Percentiles rank a stretch among this genome's conserved stretches.
These are phyloP conservation scores for Tanytarsus gracilentus DNA, from an alignment of 2,888 invertebrate species.

Conservation along the genomic window DNA sequence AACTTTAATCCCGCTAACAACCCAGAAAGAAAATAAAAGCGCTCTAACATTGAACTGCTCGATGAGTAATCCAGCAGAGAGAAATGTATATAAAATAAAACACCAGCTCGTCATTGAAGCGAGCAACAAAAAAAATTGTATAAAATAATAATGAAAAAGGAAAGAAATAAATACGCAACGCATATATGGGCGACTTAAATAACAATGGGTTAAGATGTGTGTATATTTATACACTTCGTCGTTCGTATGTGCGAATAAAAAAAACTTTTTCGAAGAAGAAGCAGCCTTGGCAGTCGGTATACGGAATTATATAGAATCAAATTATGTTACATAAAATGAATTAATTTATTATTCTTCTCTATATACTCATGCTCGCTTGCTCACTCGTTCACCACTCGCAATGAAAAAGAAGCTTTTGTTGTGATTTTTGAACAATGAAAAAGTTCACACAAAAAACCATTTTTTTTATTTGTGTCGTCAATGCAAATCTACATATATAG, in stretches of 20 bases:
- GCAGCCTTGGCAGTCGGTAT: slow-evolving; percentile 22
- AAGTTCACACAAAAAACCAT: too few species aligned
- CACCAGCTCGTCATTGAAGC: slow-evolving; percentile 12
- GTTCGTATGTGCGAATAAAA: neutral
- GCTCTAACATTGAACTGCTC: too few species aligned
- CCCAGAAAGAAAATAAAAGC: neutral
- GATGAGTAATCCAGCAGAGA: slow-evolving; percentile 20
- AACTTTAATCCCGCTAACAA: slow-evolving; percentile 13
- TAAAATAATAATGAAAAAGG: neutral
- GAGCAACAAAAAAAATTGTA: neutral
- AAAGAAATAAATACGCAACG: neutral
- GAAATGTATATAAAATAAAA: slow-evolving; percentile 5
- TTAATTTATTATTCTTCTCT: slow-evolving; percentile 7
- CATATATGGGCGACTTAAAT: slow-evolving; percentile 1
- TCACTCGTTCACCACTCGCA: too few species aligned
- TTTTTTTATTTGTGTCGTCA: too few species aligned
- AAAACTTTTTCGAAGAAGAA: neutral
- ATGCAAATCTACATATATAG: too few species aligned
- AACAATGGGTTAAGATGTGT: slow-evolving; percentile 7
- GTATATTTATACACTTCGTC: neutral
- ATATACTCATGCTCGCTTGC: neutral
- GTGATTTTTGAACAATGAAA: too few species aligned
- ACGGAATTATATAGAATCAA: slow-evolving; percentile 25
- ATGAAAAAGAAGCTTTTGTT: too few species aligned
- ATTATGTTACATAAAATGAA: slow-evolving; percentile 18